Percentiles rank a stretch among this genome's conserved stretches.
Conservation (phyloP, 2,797 vertebrate species). For the Sebastes baramenuke region DNA sequence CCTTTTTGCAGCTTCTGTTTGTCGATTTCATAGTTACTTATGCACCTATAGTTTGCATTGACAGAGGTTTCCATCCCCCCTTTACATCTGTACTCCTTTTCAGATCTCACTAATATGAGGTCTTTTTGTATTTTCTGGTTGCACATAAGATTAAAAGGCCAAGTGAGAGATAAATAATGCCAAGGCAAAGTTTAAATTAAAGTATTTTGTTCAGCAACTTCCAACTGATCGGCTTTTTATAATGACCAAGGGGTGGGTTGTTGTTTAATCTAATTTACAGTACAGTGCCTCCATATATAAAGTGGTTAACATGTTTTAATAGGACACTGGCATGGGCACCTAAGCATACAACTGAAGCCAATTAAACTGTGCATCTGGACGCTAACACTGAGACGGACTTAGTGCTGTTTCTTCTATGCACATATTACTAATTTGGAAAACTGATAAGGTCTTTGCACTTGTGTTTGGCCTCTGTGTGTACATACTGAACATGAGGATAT, state of each 20-base stretch:
- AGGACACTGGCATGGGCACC: slow-evolving; percentile 46
- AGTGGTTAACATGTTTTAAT: slow-evolving; percentile 55
- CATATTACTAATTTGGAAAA: slow-evolving; percentile 55
- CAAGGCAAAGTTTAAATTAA: background rate
- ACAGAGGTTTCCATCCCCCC: background rate
- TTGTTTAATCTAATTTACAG: slow-evolving; percentile 44
- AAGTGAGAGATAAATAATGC: background rate
- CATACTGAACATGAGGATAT: slow-evolving; percentile 42
- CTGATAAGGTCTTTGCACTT: slow-evolving; percentile 63
- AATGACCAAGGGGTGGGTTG: slow-evolving; percentile 22
- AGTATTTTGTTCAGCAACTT: slow-evolving; percentile 7
- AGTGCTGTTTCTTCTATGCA: slow-evolving; percentile 22
- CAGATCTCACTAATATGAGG: background rate
- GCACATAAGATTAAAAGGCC: background rate
- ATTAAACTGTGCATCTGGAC: slow-evolving; percentile 56
- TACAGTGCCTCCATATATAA: slow-evolving; percentile 39
- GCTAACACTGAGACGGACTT: slow-evolving; percentile 38
- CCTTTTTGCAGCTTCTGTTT: background rate
- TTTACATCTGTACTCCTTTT: background rate
- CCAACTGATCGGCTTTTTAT: slow-evolving; percentile 13
- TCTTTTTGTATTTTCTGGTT: background rate
- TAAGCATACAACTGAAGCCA: slow-evolving; percentile 62
- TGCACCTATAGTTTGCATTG: background rate
- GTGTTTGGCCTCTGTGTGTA: slow-evolving; percentile 46
- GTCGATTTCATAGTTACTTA: background rate